Base-by-base conservation (phyloP, 2,797 vertebrate species). In the Cyprinella venusta region DNA sequence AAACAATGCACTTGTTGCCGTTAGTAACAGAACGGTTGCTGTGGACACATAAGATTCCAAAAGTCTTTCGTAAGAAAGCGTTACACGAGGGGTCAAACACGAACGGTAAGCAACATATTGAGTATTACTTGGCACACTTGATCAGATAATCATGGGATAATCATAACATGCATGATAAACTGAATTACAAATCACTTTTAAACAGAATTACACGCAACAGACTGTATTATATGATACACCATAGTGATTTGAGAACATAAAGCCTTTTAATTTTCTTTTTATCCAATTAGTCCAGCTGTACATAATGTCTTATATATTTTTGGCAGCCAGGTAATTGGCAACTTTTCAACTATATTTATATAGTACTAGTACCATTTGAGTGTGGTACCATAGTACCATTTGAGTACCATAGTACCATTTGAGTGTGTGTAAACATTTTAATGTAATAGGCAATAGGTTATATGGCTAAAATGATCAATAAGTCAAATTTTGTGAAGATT, bases 21-120 rank as follows among this genome's bases (percentile, higher is more conserved):
- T 70, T 85, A 87, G 89, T 79, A 88, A 88, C 76, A 13, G 81
- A 71, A 78, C 52, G n/a, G 42, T 82, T 85, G 74, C 76, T 79
- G 80, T 79, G 69, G 80, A 81, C 82, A 64, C 75, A 71, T 48
- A 79, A n/a, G 82, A 76, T 77, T 54, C 26, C 2, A 33, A 26
- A 72, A 65, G 42, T 86, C 24, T 78, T 63, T 70, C 15, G 42
- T 77, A 69, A 63, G 36, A 30, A 85, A 30, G 63, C 48, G 38
- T 65, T 80, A 80, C 63, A 63, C 45, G 26, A 45, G 24, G 84
- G 61, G 26, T 81, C 79, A 86, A 59, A 80, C 10, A 71, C 52
- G 21, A 24, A 64, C 42, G 33, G 30, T 72, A 50, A 69, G 63
- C 26, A 82, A 76, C 68, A 78, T 68, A 76, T 74, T 50, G 69